Evolutionary conservation across 2,888 invertebrate species (phyloP), one percentile per base, ranked within the genome.

Genomic region (Trachelus stipa): DNA sequence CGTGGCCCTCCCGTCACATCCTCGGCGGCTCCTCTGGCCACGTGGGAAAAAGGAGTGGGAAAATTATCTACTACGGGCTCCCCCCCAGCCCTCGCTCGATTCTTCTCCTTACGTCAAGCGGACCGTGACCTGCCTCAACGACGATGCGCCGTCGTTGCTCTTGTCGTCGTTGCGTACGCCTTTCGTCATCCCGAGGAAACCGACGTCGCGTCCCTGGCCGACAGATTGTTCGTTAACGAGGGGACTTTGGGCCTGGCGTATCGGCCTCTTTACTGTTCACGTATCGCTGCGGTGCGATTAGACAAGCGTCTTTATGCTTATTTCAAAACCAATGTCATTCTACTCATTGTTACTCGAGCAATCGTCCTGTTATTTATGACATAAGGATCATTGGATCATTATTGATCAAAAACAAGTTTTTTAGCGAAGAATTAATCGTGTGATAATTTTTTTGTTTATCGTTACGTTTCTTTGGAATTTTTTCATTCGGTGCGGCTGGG

Each of bases 41-140:
- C 56, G 56, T 56, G 56, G 56, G 56, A 56, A 56, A 56, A 56
- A 71, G 71, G 71, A 71, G 71, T 71, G 71, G 71, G 71, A 71
- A 71, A 71, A 71, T 71, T 71, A 71, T 71, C 71, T 71, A 34
- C 31, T 34, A 31, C 33, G 34, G 12, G 31, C 33, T 37, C 37
- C 12, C 31, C 35, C 56, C 71, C 31, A 11, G 31, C 31, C 71
- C 71, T 71, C 31, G 71, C 71, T 34, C 71, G 71, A 71, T 71
- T 56, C 71, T 31, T 71, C 71, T 71, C 71, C 71, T 71, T 71
- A 31, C 71, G 71, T 34, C 71, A 33, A 34, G 71, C 71, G 71
- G 56, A 71, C 33, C 71, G 71, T n/a, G 71, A 71, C 71, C 71
- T 71, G 34, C 71, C 71, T 9, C 71, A 71, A 71, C 56, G 56